These are phyloP conservation scores for Antheraea yamamai DNA, from an alignment of 2,888 invertebrate genomes.

Conservation along the genomic window DNA sequence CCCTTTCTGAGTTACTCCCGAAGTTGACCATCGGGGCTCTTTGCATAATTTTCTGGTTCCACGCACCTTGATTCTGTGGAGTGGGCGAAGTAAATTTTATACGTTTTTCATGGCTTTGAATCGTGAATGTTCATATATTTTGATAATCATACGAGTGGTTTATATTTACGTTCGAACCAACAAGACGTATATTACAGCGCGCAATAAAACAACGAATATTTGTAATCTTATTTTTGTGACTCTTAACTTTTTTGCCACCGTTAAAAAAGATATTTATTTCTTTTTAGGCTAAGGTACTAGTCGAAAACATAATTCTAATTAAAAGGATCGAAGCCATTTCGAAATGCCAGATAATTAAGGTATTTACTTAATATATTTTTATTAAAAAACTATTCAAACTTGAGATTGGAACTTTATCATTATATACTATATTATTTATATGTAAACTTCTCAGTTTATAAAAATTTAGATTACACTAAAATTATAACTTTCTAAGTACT, in stretches of 20 bases:
- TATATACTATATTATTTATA: no score
- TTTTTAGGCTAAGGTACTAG: no score
- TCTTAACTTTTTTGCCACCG: background rate
- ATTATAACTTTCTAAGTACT: no score
- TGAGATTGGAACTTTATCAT: no score
- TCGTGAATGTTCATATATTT: constrained; percentile 18
- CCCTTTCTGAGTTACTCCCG: constrained; percentile 34
- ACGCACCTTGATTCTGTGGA: constrained; percentile 65
- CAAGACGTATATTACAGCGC: background rate
- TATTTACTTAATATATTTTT: no score
- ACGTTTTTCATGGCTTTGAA: constrained; percentile 23
- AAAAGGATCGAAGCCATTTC: no score
- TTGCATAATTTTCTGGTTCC: constrained; percentile 70
- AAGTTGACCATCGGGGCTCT: constrained; percentile 65
- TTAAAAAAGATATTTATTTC: background rate
- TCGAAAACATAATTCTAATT: no score
- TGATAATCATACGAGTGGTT: constrained; percentile 9
- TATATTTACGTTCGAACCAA: constrained; percentile 1
- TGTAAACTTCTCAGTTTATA: no score
- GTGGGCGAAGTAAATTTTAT: constrained; percentile 15
- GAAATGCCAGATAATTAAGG: no score
- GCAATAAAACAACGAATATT: constrained; percentile 4
- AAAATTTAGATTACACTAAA: no score
- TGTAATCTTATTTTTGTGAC: constrained; percentile 1
- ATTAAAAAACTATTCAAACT: no score